Evolutionary conservation across 2,113 vertebrate species (phyloP).

Genomic region (Anoplopoma fimbria): DNA sequence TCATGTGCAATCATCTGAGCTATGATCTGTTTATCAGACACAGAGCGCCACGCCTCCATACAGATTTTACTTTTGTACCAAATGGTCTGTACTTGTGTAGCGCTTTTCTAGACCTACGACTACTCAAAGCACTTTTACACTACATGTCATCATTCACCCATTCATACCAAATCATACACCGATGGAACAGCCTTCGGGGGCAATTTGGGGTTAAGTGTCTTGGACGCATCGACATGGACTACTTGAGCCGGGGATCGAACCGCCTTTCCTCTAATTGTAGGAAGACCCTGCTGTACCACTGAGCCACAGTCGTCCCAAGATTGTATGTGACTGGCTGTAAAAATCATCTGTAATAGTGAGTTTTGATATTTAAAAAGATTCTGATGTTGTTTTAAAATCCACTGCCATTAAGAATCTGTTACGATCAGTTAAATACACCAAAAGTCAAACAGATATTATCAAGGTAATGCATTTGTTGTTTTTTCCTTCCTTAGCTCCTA

Average conservation of each 20-base stretch:
- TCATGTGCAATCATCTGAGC: slow-evolving; percentile 28
- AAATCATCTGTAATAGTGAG: neutral
- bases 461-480: neutral
- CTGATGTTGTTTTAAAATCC: neutral
- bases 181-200: too few relatives aligned
- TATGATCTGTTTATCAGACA: slow-evolving; percentile 33
- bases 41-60: neutral
- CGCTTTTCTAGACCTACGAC: too few relatives aligned
- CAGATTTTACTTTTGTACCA: slow-evolving; percentile 1
- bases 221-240: too few relatives aligned
- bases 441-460: neutral
- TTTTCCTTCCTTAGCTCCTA: neutral
- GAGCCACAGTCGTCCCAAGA: too few relatives aligned
- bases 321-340: neutral
- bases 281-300: too few relatives aligned
- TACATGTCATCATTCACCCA: too few relatives aligned
- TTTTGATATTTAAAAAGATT: neutral
- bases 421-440: neutral
- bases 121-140: too few relatives aligned
- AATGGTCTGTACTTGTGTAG: too few relatives aligned
- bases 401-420: neutral
- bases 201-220: too few relatives aligned
- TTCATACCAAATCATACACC: too few relatives aligned
- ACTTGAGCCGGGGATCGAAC: too few relatives aligned
- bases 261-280: too few relatives aligned